Evolutionary conservation across 2,888 invertebrate genomes (phyloP).

Genomic region (Microctonus brassicae): DNA sequence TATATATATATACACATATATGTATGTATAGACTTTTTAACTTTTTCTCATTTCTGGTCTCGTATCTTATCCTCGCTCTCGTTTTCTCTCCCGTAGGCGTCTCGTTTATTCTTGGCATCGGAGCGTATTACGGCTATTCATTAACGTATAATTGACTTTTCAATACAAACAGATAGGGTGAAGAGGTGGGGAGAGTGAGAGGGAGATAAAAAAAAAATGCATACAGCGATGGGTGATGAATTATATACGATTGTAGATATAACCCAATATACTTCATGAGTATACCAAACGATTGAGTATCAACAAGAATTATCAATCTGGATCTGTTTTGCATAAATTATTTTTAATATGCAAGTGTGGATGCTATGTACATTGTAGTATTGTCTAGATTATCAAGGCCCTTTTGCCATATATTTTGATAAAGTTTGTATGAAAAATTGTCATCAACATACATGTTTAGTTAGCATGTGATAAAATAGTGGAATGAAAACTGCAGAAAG

Average conservation of each 20-base stretch:
- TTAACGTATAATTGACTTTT: conserved; percentile 49
- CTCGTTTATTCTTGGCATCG: conserved; percentile 42
- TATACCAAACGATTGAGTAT: not conserved
- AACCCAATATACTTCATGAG: not conserved
- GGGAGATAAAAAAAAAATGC: conserved; percentile 8
- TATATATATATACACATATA: conserved; percentile 7
- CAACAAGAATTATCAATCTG: not conserved
- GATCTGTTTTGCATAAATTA: no score
- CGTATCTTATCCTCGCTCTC: conserved; percentile 30
- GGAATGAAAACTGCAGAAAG: not conserved
- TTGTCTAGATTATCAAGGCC: not conserved
- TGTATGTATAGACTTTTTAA: no score
- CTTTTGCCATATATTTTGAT: no score
- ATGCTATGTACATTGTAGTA: not conserved
- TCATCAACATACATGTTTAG: not conserved
- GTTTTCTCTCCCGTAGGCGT: conserved; percentile 29
- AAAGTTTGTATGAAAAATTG: no score
- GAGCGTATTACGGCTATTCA: conserved; percentile 45
- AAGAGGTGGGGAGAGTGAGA: not conserved
- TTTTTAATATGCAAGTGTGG: no score
- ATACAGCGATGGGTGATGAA: conserved; percentile 27
- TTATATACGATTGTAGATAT: conserved; percentile 43
- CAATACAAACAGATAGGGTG: conserved; percentile 35
- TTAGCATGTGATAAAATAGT: not conserved
- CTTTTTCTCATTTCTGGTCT: not conserved